Evolutionary conservation across 2,113 vertebrate species (phyloP).

Genomic region (Chaenogobius annularis): DNA sequence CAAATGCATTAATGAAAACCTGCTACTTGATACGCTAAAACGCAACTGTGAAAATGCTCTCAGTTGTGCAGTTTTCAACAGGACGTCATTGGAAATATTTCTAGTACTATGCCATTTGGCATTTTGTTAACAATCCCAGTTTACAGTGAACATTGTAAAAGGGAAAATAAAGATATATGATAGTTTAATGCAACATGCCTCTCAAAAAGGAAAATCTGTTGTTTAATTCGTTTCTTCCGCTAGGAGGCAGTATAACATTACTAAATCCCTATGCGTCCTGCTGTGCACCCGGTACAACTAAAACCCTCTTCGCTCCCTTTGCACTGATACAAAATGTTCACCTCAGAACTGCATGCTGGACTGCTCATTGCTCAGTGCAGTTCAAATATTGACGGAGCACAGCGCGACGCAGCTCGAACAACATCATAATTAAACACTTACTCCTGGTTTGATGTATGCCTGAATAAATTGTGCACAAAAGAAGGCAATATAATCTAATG

Average conservation of each 20-base stretch:
- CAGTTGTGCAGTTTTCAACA: no score
- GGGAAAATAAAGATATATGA: no score
- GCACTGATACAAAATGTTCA: constrained; percentile 29
- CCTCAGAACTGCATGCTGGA: constrained; percentile 29
- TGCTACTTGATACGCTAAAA: no score
- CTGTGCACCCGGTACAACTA: not conserved
- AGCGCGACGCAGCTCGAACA: constrained; percentile 16
- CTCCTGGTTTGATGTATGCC: constrained; percentile 39
- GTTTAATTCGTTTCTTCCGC: not conserved
- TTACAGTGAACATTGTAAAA: no score
- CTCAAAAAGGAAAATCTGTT: no score
- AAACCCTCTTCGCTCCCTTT: constrained; percentile 17
- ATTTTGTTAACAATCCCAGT: no score
- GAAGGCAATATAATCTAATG: constrained; percentile 52
- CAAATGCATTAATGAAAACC: no score
- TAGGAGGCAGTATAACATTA: constrained; percentile 46
- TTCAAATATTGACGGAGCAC: constrained; percentile 40
- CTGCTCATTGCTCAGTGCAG: constrained; percentile 33
- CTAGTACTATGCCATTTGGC: no score
- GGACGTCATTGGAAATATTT: no score
- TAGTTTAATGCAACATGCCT: no score
- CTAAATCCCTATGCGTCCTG: not conserved
- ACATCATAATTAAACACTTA: constrained; percentile 54
- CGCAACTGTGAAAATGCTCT: no score
- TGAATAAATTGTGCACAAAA: constrained; percentile 42